Conservation (phyloP, 2,113 vertebrate species). For the Cichladusa arquata region DNA sequence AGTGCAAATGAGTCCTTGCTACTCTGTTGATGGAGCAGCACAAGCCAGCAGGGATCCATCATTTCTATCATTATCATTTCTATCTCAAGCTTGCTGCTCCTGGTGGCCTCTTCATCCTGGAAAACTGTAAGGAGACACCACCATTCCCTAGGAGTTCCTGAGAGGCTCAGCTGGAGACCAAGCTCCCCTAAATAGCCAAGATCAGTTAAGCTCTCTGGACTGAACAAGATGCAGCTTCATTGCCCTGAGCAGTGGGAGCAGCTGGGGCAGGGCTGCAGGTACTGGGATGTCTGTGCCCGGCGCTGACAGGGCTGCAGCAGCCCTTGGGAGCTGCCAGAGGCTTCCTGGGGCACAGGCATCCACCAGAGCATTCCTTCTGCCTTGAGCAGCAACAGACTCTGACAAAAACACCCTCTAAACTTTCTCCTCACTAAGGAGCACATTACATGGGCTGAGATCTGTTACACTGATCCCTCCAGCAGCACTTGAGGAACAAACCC, state of each 20-base stretch:
- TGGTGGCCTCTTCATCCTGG: background rate
- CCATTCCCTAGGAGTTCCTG: background rate
- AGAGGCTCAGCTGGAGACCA: background rate
- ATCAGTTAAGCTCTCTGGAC: background rate
- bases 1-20: background rate
- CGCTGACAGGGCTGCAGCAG: background rate
- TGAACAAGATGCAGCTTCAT: background rate
- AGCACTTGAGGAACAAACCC: background rate
- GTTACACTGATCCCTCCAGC: background rate
- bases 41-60: background rate
- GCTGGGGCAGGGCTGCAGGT: background rate
- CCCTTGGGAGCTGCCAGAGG: background rate
- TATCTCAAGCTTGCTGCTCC: background rate
- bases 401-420: background rate
- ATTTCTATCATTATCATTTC: no score
- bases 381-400: background rate
- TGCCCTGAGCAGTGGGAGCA: background rate
- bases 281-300: fast-evolving
- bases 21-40: background rate
- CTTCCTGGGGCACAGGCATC: background rate
- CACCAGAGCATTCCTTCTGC: background rate
- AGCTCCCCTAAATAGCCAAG: background rate
- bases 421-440: background rate
- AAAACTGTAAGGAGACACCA: background rate
- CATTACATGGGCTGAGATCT: background rate